phyloP scores from a whole-genome alignment of 2,113 vertebrate genomes.

The Bufo bufo region DNA sequence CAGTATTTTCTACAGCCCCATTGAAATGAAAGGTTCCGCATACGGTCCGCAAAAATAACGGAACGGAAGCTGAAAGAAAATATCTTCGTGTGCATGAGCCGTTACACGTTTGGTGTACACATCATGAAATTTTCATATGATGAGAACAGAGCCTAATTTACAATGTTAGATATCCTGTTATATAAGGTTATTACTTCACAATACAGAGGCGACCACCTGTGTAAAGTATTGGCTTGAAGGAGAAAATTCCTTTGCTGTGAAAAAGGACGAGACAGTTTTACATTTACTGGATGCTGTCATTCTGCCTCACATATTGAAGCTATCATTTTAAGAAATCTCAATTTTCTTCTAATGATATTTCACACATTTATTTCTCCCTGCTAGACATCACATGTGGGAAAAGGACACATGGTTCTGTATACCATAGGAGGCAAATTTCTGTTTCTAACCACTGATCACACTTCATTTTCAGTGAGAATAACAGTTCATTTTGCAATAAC shows the following conservation, averaged over 20 bases:
- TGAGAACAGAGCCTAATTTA: no score
- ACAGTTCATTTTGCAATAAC: constrained; percentile 42
- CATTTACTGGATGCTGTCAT: not conserved
- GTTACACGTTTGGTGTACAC: no score
- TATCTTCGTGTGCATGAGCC: no score
- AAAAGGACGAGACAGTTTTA: not conserved
- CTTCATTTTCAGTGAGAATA: constrained; percentile 49
- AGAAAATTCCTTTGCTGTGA: not conserved
- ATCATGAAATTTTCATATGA: no score
- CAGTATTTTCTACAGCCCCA: no score
- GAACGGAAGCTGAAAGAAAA: no score
- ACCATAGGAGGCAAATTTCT: constrained; percentile 24
- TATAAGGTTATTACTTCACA: no score
- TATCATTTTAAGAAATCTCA: constrained; percentile 23
- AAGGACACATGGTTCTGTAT: constrained; percentile 47
- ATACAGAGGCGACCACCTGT: no score
- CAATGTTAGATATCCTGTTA: not conserved
- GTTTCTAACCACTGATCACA: constrained; percentile 44
- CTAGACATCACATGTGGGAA: constrained; percentile 53
- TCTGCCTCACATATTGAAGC: not conserved
- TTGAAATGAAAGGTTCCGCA: no score
- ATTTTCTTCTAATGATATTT: constrained; percentile 46
- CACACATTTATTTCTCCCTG: constrained; percentile 48
- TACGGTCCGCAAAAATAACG: no score
- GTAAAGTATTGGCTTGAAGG: no score